A percentile compares a stretch with the other conserved stretches of the same genome.
These are phyloP conservation scores for Agrilus mali DNA, from an alignment of 2,888 invertebrate genomes.

Conservation along the genomic window DNA sequence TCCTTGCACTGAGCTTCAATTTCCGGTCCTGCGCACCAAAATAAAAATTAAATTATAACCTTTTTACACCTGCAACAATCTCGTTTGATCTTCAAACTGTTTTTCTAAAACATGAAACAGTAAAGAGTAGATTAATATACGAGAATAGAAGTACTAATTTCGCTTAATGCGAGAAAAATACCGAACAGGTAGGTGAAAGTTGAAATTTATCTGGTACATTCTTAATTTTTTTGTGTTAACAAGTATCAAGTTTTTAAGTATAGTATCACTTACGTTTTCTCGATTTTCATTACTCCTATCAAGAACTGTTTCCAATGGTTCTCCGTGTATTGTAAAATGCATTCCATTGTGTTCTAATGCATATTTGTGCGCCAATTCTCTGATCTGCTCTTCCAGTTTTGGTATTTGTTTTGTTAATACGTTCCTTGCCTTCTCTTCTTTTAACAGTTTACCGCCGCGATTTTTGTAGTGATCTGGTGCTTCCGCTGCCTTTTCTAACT, in stretches of 20 bases:
- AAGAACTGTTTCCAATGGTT: conserved; percentile 48
- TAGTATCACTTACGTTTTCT: conserved; percentile 32
- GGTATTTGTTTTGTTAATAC: conserved; percentile 57
- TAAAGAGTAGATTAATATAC: no score
- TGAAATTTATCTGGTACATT: no score
- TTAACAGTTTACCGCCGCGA: conserved; percentile 72
- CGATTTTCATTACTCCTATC: conserved; percentile 47
- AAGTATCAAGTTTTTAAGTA: no score
- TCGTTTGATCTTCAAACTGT: no score
- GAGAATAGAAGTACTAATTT: no score
- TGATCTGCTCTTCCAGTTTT: conserved; percentile 56
- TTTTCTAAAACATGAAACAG: no score
- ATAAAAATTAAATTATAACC: background rate
- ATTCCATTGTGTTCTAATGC: conserved; percentile 37
- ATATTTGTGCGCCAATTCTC: conserved; percentile 41
- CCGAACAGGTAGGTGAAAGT: no score
- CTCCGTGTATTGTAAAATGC: conserved; percentile 50
- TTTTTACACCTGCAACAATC: no score
- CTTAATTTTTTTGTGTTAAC: no score
- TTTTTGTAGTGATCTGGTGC: conserved; percentile 77
- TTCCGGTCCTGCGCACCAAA: conserved; percentile 34
- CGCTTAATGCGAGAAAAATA: no score
- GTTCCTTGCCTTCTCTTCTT: conserved; percentile 78
- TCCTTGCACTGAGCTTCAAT: conserved; percentile 40
- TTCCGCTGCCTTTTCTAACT: conserved; percentile 59